Percentiles rank a stretch among this genome's conserved stretches.
phyloP scores from a whole-genome alignment of 2,888 invertebrate species.

The Melanotus villosus region DNA sequence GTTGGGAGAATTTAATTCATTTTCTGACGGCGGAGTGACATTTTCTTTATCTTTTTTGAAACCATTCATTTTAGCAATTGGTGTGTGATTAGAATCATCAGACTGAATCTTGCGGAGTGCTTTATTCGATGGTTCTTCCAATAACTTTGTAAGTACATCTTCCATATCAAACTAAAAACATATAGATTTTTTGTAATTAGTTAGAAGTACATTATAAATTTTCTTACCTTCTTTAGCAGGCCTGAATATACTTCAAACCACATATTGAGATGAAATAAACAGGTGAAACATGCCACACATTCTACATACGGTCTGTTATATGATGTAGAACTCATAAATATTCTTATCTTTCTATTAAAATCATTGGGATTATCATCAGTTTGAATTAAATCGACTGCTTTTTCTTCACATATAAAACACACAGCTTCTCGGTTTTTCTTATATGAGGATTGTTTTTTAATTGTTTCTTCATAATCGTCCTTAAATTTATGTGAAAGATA shows the following conservation, averaged over 20 bases:
- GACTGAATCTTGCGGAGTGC: not conserved
- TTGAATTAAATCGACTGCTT: constrained; percentile 20
- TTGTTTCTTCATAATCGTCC: constrained; percentile 37
- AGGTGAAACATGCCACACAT: constrained; percentile 39
- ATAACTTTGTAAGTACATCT: too few species aligned
- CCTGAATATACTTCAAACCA: constrained; percentile 26
- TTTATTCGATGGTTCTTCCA: not conserved
- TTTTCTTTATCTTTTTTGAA: constrained; percentile 25
- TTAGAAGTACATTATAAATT: too few species aligned
- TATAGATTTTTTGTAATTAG: too few species aligned
- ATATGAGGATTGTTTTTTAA: constrained; percentile 20
- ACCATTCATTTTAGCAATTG: not conserved
- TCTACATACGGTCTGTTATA: constrained; percentile 23
- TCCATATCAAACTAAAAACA: too few species aligned
- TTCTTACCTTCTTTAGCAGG: constrained; percentile 12
- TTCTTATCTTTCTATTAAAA: constrained; percentile 28
- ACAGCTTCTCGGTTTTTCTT: constrained; percentile 15
- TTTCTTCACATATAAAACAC: constrained; percentile 45
- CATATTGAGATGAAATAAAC: constrained; percentile 37
- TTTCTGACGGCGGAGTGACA: constrained; percentile 16
- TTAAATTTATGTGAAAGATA: constrained; percentile 36
- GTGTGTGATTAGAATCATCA: not conserved
- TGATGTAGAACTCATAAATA: constrained; percentile 41
- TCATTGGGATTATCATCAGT: constrained; percentile 40
- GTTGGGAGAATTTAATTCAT: not conserved